A percentile compares a stretch with the other conserved stretches of the same genome.
These are phyloP conservation scores for Ceratina calcarata DNA, from an alignment of 1,140 invertebrate species.

Conservation along the genomic window DNA sequence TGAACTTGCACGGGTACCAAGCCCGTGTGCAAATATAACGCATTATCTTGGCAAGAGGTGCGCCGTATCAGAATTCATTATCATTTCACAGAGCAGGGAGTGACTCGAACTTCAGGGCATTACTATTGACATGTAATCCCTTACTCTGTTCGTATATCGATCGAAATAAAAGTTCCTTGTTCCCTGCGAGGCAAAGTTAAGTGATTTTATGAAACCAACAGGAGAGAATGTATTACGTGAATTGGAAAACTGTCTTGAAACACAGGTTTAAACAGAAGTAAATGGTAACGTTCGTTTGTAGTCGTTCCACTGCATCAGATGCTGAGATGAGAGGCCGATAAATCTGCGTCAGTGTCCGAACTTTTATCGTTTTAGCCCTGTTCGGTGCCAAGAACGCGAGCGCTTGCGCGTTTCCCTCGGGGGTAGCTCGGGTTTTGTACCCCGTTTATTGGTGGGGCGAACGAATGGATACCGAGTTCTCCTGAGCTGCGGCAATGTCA, in stretches of 20 bases:
- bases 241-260: not conserved
- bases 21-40: slow-evolving; percentile 16
- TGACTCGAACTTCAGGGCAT: not conserved
- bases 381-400: slow-evolving; percentile 24
- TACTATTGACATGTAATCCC: no score
- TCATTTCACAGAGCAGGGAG: slow-evolving; percentile 17
- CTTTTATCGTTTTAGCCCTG: slow-evolving; percentile 40
- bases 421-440: slow-evolving; percentile 39
- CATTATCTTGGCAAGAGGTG: not conserved
- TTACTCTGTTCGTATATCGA: no score
- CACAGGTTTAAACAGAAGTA: not conserved
- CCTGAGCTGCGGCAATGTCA: slow-evolving; percentile 62
- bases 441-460: slow-evolving; percentile 57
- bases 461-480: slow-evolving; percentile 29
- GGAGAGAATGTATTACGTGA: not conserved
- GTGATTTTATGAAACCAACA: no score
- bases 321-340: slow-evolving; percentile 35
- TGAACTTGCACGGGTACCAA: not conserved
- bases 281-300: not conserved
- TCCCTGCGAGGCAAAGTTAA: no score
- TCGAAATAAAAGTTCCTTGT: no score
- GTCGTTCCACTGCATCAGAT: not conserved
- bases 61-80: slow-evolving; percentile 29
- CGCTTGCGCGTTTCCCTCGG: slow-evolving; percentile 45
- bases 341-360: slow-evolving; percentile 47